Evolutionary conservation across 2,113 vertebrate species (phyloP), one percentile per base, ranked within the genome.

Genomic region (Cyanistes caeruleus): DNA sequence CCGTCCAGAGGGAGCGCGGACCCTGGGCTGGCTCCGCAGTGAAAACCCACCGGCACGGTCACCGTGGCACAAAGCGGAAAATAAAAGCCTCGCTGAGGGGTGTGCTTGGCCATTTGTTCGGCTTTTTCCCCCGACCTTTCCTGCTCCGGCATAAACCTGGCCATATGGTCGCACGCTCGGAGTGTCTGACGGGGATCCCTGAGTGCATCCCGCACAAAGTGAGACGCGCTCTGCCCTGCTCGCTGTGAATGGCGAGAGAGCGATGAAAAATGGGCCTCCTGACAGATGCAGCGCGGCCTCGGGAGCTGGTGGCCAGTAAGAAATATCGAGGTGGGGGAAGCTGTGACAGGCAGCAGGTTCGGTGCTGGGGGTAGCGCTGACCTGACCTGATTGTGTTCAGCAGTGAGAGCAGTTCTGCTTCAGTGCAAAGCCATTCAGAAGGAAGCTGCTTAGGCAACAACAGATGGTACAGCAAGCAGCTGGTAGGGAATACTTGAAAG

Each of bases 381-480:
- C 95, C 97, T 98, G 98, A 98, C 97, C 97, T 97, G 97, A 98
- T 98, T 96, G 96, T 96, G 96, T 96, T 97, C 82, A 92, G 88
- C 98, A 98, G 97, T 78, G 97, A 93, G 90, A 98, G 95, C 89
- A 95, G 96, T 96, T 97, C 88, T 97, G 97, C 97, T 97, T 97
- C 95, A 89, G 83, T 97, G 97, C 95, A 97, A 91, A 97, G 92
- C 97, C 95, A 95, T 97, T 98, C 93, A 97, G 95, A 73, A 96
- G 95, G 97, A 97, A 97, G 89, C 97, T 93, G 94, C 97, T 97
- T 85, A 91, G 97, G 95, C 93, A 82, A 84, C 96, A 97, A 97
- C 98, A 98, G 98, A 98, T 98, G 98, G 98, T 91, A 95, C 85
- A 87, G 70, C 96, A 95, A 97, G 97, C 98, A 98, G 98, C 97